phyloP scores from a whole-genome alignment of 1,140 invertebrate genomes.

The Trinorchestia longiramus region DNA sequence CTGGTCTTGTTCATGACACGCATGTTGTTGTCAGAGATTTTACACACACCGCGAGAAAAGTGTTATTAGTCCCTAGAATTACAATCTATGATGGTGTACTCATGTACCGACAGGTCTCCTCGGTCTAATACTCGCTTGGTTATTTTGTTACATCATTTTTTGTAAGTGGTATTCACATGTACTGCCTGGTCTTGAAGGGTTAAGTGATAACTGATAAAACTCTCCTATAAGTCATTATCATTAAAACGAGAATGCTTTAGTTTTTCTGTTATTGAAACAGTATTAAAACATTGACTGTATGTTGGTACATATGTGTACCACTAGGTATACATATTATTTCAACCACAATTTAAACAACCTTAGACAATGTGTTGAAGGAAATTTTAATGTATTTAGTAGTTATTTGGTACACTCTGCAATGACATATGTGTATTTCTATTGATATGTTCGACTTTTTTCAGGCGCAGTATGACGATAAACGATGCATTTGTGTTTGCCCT shows the following conservation, averaged over 20 bases:
- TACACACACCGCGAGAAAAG: too few species aligned
- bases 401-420: background rate
- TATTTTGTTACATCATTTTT: too few species aligned
- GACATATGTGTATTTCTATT: background rate
- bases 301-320: background rate
- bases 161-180: too few species aligned
- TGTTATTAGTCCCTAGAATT: too few species aligned
- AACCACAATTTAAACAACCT: background rate
- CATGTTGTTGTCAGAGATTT: too few species aligned
- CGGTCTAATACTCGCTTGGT: too few species aligned
- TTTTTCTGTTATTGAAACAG: background rate
- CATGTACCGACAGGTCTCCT: too few species aligned
- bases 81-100: too few species aligned
- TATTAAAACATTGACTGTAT: background rate
- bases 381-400: background rate
- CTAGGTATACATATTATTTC: background rate
- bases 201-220: too few species aligned
- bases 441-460: constrained; percentile 66
- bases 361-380: background rate
- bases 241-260: background rate
- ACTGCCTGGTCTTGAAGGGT: too few species aligned
- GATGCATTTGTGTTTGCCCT: constrained; percentile 91
- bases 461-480: constrained; percentile 82
- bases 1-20: too few species aligned
- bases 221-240: too few species aligned